These are phyloP conservation scores for Cherax destructor DNA, from an alignment of 1,140 invertebrate genomes.

Conservation along the genomic window DNA sequence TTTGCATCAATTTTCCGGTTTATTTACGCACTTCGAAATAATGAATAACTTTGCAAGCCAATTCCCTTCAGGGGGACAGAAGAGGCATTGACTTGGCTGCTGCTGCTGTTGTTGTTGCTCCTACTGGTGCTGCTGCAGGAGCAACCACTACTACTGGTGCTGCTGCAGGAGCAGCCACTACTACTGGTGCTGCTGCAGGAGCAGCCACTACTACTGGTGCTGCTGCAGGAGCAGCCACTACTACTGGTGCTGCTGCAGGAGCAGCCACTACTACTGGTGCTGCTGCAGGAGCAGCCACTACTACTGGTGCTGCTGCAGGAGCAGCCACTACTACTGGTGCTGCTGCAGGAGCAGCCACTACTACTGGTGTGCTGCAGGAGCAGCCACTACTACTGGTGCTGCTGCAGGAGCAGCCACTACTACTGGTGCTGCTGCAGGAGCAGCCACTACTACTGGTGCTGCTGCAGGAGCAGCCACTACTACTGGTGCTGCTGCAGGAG, in stretches of 20 bases:
- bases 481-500: neutral
- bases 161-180: neutral
- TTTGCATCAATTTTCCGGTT: slow-evolving; percentile 9
- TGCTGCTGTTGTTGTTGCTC: neutral
- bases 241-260: neutral
- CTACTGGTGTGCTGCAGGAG: no score
- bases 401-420: neutral
- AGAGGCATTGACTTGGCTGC: neutral
- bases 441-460: neutral
- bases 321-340: neutral
- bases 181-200: neutral
- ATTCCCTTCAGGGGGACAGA: neutral
- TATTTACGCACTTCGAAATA: slow-evolving; percentile 6
- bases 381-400: neutral
- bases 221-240: neutral
- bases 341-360: neutral
- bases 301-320: neutral
- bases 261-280: neutral
- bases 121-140: neutral
- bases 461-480: neutral
- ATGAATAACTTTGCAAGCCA: neutral
- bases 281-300: neutral
- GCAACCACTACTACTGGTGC: neutral
- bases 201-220: neutral
- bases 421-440: neutral